phyloP scores from a whole-genome alignment of 2,113 vertebrate species.

The Delphinapterus leucas region DNA sequence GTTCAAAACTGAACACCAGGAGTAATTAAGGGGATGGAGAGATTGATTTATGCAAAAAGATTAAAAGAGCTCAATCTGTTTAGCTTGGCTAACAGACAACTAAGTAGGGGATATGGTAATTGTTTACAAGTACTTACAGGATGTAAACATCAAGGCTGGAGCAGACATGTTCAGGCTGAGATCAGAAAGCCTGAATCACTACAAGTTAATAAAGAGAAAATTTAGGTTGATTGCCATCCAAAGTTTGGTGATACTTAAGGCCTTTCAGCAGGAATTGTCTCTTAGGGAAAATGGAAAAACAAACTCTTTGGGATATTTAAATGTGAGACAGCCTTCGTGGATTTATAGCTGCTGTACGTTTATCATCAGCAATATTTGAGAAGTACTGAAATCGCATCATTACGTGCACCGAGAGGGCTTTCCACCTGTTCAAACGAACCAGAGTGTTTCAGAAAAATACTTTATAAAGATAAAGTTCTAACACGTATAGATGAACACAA shows the following conservation, averaged over 20 bases:
- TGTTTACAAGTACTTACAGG: conserved; percentile 79
- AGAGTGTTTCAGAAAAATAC: neutral
- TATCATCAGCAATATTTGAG: neutral
- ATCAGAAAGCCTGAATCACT: conserved; percentile 64
- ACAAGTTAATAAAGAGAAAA: conserved; percentile 73
- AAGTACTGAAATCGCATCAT: neutral
- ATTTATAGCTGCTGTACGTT: neutral
- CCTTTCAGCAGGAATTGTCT: conserved; percentile 44
- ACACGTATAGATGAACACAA: neutral
- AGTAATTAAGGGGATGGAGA: conserved; percentile 81
- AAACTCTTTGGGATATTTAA: conserved; percentile 40
- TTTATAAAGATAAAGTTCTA: neutral
- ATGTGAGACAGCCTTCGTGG: neutral
- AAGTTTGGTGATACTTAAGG: conserved; percentile 21
- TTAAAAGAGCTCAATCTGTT: conserved; percentile 76
- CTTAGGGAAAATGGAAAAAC: conserved; percentile 34
- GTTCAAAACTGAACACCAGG: conserved; percentile 80
- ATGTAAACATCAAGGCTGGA: conserved; percentile 72
- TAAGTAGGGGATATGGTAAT: conserved; percentile 72
- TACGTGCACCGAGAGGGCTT: neutral
- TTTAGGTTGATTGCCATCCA: conserved; percentile 64
- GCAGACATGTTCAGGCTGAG: conserved; percentile 53
- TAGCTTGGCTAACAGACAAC: conserved; percentile 75
- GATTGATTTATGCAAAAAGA: conserved; percentile 79
- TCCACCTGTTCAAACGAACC: neutral